These are phyloP conservation scores for Melanogrammus aeglefinus DNA, from an alignment of 2,797 vertebrate species.

Conservation along the genomic window DNA sequence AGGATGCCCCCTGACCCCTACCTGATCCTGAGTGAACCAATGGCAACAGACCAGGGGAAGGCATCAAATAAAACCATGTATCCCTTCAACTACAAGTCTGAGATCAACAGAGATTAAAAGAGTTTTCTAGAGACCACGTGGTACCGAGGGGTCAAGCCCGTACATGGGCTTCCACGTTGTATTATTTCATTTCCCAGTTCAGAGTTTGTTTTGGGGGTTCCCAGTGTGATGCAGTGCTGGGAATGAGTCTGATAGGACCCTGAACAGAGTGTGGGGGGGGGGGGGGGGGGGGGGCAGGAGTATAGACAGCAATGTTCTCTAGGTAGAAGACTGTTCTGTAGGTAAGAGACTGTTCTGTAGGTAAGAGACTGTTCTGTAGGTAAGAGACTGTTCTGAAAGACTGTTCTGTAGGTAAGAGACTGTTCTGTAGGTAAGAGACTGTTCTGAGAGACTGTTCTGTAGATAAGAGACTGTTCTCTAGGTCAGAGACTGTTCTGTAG, in stretches of 20 bases:
- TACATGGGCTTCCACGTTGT: too few relatives aligned
- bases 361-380: too few relatives aligned
- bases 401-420: not conserved
- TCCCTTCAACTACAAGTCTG: not conserved
- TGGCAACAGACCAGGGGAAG: not conserved
- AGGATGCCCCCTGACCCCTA: too few relatives aligned
- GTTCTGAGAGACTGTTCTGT: not conserved
- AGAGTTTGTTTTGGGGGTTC: not conserved
- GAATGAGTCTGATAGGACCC: not conserved
- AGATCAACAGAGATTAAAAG: not conserved
- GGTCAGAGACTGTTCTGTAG: too few relatives aligned
- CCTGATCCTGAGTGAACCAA: not conserved
- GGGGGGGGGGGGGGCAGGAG: too few relatives aligned
- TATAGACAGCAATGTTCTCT: too few relatives aligned
- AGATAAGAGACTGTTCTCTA: not conserved
- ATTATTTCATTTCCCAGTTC: not conserved
- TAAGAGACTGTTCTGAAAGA: not conserved
- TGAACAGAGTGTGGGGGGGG: too few relatives aligned
- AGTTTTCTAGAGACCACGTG: not conserved
- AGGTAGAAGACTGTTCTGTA: too few relatives aligned
- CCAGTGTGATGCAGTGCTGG: not conserved
- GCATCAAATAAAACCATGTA: not conserved
- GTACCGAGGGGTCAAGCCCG: not conserved
- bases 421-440: not conserved
- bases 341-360: too few relatives aligned